Conservation (phyloP, 2,888 invertebrate genomes). For the Acanthosoma haemorrhoidale region DNA sequence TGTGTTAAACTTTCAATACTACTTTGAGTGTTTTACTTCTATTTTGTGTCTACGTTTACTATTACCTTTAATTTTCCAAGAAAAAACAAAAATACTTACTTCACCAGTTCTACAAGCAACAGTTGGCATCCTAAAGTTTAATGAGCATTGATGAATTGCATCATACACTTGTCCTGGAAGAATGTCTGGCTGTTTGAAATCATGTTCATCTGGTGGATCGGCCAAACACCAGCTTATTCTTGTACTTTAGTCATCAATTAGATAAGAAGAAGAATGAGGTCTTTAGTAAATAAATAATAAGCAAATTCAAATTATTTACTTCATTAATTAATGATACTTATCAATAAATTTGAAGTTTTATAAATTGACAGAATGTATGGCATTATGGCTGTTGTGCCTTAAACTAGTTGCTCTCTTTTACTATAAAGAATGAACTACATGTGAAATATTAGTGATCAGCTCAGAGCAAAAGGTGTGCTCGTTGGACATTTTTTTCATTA, state of each 20-base stretch:
- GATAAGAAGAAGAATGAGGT: background rate
- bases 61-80: too few species aligned
- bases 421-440: too few species aligned
- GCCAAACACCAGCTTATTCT: slow-evolving; percentile 34
- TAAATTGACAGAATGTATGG: background rate
- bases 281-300: too few species aligned
- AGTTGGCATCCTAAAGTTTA: slow-evolving; percentile 36
- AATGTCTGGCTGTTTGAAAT: slow-evolving; percentile 46
- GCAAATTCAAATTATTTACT: too few species aligned
- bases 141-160: slow-evolving; percentile 36
- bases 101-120: slow-evolving; percentile 36
- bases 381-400: slow-evolving; percentile 59
- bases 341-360: background rate
- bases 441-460: too few species aligned
- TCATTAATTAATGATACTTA: too few species aligned
- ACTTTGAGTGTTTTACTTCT: too few species aligned
- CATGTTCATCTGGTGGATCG: slow-evolving; percentile 33
- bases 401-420: too few species aligned
- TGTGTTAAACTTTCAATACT: too few species aligned
- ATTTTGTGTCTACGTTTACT: too few species aligned
- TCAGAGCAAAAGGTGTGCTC: too few species aligned
- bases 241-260: slow-evolving; percentile 25
- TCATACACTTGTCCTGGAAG: slow-evolving; percentile 40
- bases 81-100: background rate
- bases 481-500: too few species aligned